Evolutionary conservation across 2,797 vertebrate genomes (phyloP).

Genomic region (Aplochiton taeniatus): DNA sequence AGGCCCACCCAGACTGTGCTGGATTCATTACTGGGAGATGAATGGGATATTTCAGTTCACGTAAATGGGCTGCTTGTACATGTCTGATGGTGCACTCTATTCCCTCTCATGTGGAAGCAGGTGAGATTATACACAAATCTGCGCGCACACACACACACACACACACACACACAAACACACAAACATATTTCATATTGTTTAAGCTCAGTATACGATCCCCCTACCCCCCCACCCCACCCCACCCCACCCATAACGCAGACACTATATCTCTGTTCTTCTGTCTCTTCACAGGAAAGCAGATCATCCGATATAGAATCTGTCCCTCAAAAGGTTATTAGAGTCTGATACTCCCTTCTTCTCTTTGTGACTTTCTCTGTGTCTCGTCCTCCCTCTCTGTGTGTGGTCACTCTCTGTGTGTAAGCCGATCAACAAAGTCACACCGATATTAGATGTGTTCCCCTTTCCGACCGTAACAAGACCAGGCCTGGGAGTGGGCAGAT

Average conservation of each 20-base stretch:
- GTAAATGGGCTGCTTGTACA: not conserved
- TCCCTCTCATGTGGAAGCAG: slow-evolving; percentile 17
- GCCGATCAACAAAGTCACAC: slow-evolving; percentile 28
- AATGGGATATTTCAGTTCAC: not conserved
- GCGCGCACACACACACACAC: slow-evolving; percentile 8
- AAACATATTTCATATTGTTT: not conserved
- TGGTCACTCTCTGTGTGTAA: slow-evolving; percentile 24
- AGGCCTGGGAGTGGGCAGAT: slow-evolving; percentile 19
- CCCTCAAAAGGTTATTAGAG: slow-evolving; percentile 73
- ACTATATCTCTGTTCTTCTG: slow-evolving; percentile 52
- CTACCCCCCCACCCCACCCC: slow-evolving; percentile 5
- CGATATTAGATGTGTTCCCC: slow-evolving; percentile 3
- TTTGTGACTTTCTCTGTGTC: slow-evolving; percentile 20
- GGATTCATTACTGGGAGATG: not conserved
- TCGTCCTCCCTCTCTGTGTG: slow-evolving; percentile 20
- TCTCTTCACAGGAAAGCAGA: slow-evolving; percentile 68
- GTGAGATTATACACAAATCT: slow-evolving; percentile 25
- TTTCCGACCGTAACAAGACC: slow-evolving; percentile 6
- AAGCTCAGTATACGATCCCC: slow-evolving; percentile 1
- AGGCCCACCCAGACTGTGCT: not conserved
- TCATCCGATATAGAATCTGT: slow-evolving; percentile 61
- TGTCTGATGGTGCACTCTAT: slow-evolving; percentile 1
- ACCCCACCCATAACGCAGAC: slow-evolving; percentile 28
- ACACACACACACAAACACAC: slow-evolving; percentile 1
- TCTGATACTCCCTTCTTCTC: slow-evolving; percentile 9